phyloP scores from a whole-genome alignment of 1,140 invertebrate species.

The Holcopasites calliopsidis region DNA sequence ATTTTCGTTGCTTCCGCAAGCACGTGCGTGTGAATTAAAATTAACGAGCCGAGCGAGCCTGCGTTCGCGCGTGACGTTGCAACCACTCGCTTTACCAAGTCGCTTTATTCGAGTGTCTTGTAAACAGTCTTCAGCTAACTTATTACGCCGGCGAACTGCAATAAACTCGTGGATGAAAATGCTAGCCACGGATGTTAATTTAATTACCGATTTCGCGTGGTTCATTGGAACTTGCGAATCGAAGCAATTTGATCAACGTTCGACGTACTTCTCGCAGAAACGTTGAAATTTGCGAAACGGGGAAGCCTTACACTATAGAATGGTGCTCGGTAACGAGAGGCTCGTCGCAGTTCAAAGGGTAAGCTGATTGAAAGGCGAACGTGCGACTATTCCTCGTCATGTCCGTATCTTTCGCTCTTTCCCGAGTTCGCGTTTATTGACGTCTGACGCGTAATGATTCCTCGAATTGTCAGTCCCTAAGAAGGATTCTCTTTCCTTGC shows the following conservation, averaged over 20 bases:
- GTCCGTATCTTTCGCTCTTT: too few relatives aligned
- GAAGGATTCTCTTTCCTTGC: neutral
- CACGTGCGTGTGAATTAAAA: constrained; percentile 6
- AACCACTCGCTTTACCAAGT: too few relatives aligned
- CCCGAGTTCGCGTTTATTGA: neutral
- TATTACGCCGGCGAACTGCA: too few relatives aligned
- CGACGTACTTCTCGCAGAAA: too few relatives aligned
- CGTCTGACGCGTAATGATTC: neutral
- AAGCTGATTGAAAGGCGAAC: constrained; percentile 13
- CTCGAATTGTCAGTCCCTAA: neutral
- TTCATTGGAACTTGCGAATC: too few relatives aligned
- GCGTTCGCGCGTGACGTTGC: neutral
- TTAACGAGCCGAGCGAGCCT: constrained; percentile 20
- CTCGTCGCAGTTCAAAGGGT: neutral
- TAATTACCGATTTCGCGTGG: too few relatives aligned
- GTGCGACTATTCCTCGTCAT: too few relatives aligned
- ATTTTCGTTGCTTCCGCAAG: neutral
- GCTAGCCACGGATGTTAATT: too few relatives aligned
- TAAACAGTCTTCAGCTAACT: neutral
- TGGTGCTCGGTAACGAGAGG: neutral
- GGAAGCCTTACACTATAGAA: neutral
- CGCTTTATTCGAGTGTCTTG: neutral
- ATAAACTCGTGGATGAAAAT: too few relatives aligned
- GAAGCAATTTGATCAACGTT: too few relatives aligned
- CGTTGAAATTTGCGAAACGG: too few relatives aligned